These are phyloP conservation scores for Carpatolechia fugitivella DNA, from an alignment of 2,888 invertebrate genomes.

Conservation along the genomic window DNA sequence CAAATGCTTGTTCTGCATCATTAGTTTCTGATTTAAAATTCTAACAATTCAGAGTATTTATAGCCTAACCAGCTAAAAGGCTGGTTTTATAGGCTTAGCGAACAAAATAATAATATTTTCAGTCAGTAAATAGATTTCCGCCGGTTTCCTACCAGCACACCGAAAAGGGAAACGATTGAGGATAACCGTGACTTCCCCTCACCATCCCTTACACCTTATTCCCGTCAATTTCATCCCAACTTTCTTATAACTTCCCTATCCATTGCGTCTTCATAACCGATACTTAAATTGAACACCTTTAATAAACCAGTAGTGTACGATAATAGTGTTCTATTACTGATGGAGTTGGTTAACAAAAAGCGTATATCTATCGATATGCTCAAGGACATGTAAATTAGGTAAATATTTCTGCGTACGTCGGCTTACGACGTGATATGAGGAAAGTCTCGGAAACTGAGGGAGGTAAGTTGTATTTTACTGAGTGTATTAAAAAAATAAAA, in stretches of 20 bases:
- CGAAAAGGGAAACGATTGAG: slow-evolving; percentile 11
- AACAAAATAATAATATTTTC: no score
- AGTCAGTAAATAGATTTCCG: neutral
- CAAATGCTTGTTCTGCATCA: no score
- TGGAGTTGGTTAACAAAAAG: neutral
- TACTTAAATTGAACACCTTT: neutral
- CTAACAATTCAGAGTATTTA: no score
- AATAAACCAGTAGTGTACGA: neutral
- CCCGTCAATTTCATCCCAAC: neutral
- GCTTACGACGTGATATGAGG: slow-evolving; percentile 35
- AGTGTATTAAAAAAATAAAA: no score
- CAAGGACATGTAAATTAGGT: slow-evolving; percentile 35
- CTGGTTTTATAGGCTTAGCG: no score
- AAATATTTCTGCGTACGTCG: slow-evolving; percentile 30
- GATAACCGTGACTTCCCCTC: slow-evolving; percentile 7
- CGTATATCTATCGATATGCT: slow-evolving; percentile 4
- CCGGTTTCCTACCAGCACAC: neutral
- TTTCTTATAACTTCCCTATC: neutral
- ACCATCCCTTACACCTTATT: neutral
- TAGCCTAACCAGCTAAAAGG: no score
- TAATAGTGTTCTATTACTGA: neutral
- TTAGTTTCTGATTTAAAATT: no score
- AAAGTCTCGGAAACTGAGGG: slow-evolving; percentile 11
- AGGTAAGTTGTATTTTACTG: neutral
- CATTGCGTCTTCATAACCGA: neutral